A percentile compares a stretch with the other conserved stretches of the same genome.
phyloP scores from a whole-genome alignment of 2,888 invertebrate species.

The Papilio gigon region DNA sequence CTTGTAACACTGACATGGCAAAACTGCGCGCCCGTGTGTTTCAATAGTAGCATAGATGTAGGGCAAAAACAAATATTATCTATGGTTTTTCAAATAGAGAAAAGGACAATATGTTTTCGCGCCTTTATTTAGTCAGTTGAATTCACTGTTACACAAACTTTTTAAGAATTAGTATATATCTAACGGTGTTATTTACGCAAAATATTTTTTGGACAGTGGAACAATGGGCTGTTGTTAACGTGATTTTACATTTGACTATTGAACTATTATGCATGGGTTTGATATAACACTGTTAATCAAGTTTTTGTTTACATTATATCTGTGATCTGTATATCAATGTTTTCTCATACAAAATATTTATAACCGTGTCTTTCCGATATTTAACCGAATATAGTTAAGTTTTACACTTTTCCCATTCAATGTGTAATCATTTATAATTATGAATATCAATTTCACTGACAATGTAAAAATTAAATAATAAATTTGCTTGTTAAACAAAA shows the following conservation, averaged over 20 bases:
- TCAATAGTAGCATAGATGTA: too few relatives aligned
- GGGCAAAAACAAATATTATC: too few relatives aligned
- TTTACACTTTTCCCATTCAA: conserved; percentile 64
- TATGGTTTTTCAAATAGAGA: too few relatives aligned
- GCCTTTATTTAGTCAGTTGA: too few relatives aligned
- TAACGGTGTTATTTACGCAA: too few relatives aligned
- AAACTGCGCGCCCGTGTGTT: too few relatives aligned
- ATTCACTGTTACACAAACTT: too few relatives aligned
- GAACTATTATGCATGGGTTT: not conserved
- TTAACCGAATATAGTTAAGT: conserved; percentile 48
- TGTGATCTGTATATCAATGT: not conserved
- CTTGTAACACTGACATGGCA: too few relatives aligned
- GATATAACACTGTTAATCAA: not conserved
- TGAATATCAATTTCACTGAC: conserved; percentile 63
- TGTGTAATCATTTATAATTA: conserved; percentile 62
- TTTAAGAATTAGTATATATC: too few relatives aligned
- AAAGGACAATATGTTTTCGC: too few relatives aligned
- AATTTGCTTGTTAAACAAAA: conserved; percentile 71
- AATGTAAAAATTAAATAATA: conserved; percentile 66
- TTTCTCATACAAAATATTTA: not conserved
- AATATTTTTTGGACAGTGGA: not conserved
- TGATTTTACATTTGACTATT: not conserved
- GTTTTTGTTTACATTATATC: not conserved
- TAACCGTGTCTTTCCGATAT: not conserved
- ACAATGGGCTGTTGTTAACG: not conserved